These are phyloP conservation scores for Oligia strigilis DNA, from an alignment of 2,888 invertebrate genomes.

Conservation along the genomic window DNA sequence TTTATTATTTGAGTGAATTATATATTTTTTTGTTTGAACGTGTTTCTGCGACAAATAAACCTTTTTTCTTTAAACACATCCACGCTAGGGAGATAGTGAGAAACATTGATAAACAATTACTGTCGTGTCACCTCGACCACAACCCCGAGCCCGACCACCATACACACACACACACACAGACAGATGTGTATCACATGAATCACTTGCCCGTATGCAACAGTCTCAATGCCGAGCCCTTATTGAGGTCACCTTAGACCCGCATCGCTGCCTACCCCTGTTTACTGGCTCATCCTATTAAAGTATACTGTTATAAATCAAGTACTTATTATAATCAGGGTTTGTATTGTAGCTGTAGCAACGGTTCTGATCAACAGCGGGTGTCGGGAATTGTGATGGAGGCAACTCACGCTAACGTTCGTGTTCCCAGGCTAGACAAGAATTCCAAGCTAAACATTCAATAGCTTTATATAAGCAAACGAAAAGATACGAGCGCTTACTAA, in stretches of 20 bases:
- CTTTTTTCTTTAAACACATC: neutral
- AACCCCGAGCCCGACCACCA: constrained; percentile 12
- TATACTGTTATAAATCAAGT: constrained; percentile 52
- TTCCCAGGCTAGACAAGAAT: constrained; percentile 3
- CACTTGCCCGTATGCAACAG: constrained; percentile 43
- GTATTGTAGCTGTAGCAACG: neutral
- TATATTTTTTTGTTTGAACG: too few species aligned
- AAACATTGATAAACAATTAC: constrained; percentile 10
- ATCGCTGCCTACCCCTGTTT: constrained; percentile 46
- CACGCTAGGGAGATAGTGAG: neutral
- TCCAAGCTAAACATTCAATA: neutral
- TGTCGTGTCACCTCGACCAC: constrained; percentile 24
- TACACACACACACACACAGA: neutral
- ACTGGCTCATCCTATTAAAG: constrained; percentile 41
- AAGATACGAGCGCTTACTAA: neutral
- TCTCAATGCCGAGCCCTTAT: constrained; percentile 51
- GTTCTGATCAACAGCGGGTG: constrained; percentile 24
- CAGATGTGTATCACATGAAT: constrained; percentile 32
- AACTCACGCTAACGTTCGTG: constrained; percentile 3
- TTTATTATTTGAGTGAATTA: too few species aligned
- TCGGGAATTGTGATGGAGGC: neutral
- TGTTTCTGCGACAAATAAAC: too few species aligned
- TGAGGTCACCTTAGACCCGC: constrained; percentile 58
- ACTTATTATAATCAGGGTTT: constrained; percentile 16
- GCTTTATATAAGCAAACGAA: neutral